These are phyloP conservation scores for Vipera ursinii DNA, from an alignment of 2,797 vertebrate species.

Conservation along the genomic window DNA sequence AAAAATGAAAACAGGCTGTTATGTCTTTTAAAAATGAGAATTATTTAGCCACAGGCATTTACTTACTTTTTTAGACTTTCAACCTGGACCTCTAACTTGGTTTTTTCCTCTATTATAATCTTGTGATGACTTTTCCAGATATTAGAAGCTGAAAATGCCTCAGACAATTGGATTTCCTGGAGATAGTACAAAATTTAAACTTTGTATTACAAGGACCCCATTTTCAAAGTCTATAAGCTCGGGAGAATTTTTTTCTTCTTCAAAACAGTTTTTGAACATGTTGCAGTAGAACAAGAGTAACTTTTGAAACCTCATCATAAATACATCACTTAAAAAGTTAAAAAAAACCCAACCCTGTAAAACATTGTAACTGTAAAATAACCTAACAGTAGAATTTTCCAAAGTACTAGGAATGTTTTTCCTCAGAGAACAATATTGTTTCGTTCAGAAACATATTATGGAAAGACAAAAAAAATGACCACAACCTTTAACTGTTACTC, in stretches of 20 bases:
- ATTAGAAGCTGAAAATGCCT: slow-evolving; percentile 70
- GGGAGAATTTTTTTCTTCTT: slow-evolving; percentile 20
- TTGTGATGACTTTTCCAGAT: slow-evolving; percentile 75
- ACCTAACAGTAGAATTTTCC: background rate
- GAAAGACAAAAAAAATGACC: background rate
- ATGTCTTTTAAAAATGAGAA: slow-evolving; percentile 3
- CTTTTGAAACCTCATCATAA: slow-evolving; percentile 22
- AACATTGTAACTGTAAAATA: slow-evolving; percentile 10
- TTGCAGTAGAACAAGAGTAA: background rate
- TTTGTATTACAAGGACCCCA: slow-evolving; percentile 39
- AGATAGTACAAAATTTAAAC: slow-evolving; percentile 53
- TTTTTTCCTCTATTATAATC: slow-evolving; percentile 73
- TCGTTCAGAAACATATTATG: background rate
- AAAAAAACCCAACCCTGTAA: background rate
- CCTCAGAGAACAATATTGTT: background rate
- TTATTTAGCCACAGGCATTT: slow-evolving; percentile 14
- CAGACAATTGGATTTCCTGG: slow-evolving; percentile 79
- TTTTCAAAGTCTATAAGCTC: slow-evolving; percentile 27
- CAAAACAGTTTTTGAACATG: background rate
- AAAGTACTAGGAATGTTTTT: background rate
- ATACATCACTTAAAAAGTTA: background rate
- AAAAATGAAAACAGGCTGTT: background rate
- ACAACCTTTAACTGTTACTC: background rate
- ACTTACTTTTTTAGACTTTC: slow-evolving; percentile 79
- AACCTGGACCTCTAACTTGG: slow-evolving; percentile 69